A percentile compares a stretch with the other conserved stretches of the same genome.
These are phyloP conservation scores for Heliconius sara DNA, from an alignment of 2,888 invertebrate species.

Conservation along the genomic window DNA sequence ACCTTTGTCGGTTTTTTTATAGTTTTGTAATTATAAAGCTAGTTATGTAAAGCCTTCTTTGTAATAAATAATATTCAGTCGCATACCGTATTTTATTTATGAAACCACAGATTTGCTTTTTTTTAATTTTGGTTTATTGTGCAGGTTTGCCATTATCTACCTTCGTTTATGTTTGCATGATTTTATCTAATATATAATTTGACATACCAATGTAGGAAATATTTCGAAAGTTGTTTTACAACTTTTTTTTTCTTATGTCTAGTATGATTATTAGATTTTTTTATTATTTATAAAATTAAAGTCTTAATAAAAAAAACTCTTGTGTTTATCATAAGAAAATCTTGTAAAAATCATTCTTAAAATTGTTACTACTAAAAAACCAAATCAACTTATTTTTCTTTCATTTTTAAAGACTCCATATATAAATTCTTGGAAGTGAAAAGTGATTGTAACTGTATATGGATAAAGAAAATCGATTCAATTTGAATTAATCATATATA, in stretches of 20 bases:
- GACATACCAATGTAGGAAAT: neutral
- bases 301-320: neutral
- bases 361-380: neutral
- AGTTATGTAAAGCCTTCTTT: constrained; percentile 79
- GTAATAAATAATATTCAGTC: constrained; percentile 81
- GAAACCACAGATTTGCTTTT: constrained; percentile 58
- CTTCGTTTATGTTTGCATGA: constrained; percentile 50
- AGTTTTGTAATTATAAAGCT: constrained; percentile 75
- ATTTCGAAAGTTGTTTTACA: constrained; percentile 10
- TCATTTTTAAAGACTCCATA: neutral
- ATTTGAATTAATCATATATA: neutral
- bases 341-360: neutral
- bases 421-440: neutral
- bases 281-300: neutral
- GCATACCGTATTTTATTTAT: constrained; percentile 77
- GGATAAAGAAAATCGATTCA: neutral
- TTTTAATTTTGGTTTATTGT: constrained; percentile 74
- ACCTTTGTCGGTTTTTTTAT: constrained; percentile 54
- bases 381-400: neutral
- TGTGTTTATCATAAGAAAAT: too few species aligned
- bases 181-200: neutral
- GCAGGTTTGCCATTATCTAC: constrained; percentile 81
- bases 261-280: neutral
- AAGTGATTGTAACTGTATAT: neutral
- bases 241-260: constrained; percentile 5